These are phyloP conservation scores for Anthopleura sola DNA, from an alignment of 64 coral and sea anemone genomes.

Conservation along the genomic window DNA sequence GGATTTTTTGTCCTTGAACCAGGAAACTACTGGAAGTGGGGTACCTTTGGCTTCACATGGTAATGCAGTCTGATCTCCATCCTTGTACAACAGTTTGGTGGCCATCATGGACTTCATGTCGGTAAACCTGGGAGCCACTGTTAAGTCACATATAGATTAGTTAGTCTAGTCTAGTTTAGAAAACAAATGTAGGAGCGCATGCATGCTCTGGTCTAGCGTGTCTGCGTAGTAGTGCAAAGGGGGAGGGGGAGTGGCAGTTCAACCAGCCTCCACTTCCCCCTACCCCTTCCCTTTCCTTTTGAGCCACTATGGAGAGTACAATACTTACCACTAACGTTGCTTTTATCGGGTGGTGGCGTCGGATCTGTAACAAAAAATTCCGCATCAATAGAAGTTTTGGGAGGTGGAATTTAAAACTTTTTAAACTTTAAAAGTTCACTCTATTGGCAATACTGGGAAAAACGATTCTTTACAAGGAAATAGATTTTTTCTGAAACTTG, in stretches of 20 bases:
- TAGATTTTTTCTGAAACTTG: too few relatives aligned
- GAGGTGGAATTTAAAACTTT: too few relatives aligned
- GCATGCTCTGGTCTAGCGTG: too few relatives aligned
- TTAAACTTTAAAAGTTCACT: too few relatives aligned
- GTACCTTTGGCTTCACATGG: conserved; percentile 48
- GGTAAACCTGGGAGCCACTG: conserved; percentile 41
- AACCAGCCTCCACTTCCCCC: too few relatives aligned
- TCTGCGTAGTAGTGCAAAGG: too few relatives aligned
- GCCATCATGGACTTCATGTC: conserved; percentile 31
- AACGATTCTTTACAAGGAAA: too few relatives aligned
- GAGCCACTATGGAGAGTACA: too few relatives aligned
- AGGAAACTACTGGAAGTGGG: conserved; percentile 47
- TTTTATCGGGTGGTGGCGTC: background rate
- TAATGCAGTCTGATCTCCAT: conserved; percentile 30
- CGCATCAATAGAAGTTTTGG: too few relatives aligned
- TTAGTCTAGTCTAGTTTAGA: background rate
- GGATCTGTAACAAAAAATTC: background rate
- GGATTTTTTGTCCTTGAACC: conserved; percentile 55
- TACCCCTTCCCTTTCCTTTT: too few relatives aligned
- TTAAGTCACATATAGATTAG: background rate
- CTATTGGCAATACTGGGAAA: too few relatives aligned
- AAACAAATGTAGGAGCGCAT: background rate
- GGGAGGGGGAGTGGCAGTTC: too few relatives aligned
- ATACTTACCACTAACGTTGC: background rate
- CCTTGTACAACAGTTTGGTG: background rate